Percentiles rank a stretch among this genome's conserved stretches.
phyloP scores from a whole-genome alignment of 1,140 invertebrate genomes.

The Vanessa tameamea region DNA sequence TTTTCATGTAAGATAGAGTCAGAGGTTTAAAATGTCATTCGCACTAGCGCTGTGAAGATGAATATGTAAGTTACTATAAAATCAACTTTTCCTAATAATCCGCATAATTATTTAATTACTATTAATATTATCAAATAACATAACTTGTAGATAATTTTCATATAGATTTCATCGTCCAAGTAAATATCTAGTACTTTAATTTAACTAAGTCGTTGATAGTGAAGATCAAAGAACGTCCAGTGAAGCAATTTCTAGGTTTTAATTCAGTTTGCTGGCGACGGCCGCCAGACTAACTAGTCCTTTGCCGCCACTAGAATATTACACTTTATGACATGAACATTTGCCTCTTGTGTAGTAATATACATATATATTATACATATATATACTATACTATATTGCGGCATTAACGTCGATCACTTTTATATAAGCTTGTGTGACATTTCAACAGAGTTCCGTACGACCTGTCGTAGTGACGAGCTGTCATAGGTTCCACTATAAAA shows the following conservation, averaged over 20 bases:
- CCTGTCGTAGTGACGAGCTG: no score
- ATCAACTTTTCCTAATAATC: no score
- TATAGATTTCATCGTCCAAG: not conserved
- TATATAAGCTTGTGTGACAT: no score
- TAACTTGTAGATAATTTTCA: not conserved
- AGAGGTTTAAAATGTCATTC: no score
- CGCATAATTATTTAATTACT: no score
- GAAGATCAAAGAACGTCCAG: conserved; percentile 40
- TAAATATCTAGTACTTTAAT: conserved; percentile 6
- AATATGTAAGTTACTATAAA: no score
- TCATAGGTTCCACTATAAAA: no score
- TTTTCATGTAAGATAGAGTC: no score
- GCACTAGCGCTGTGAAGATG: no score
- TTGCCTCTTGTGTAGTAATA: conserved; percentile 15
- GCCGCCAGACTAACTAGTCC: not conserved
- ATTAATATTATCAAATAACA: not conserved
- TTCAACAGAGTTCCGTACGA: no score
- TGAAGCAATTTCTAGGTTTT: conserved; percentile 39
- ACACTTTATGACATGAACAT: conserved; percentile 6
- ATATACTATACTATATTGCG: no score
- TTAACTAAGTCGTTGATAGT: conserved; percentile 5
- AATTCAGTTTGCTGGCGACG: conserved; percentile 36
- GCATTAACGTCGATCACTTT: no score
- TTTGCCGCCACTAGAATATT: not conserved
- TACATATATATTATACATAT: not conserved